Evolutionary conservation across 2,113 vertebrate species (phyloP).

Genomic region (Thryonomys swinderianus): DNA sequence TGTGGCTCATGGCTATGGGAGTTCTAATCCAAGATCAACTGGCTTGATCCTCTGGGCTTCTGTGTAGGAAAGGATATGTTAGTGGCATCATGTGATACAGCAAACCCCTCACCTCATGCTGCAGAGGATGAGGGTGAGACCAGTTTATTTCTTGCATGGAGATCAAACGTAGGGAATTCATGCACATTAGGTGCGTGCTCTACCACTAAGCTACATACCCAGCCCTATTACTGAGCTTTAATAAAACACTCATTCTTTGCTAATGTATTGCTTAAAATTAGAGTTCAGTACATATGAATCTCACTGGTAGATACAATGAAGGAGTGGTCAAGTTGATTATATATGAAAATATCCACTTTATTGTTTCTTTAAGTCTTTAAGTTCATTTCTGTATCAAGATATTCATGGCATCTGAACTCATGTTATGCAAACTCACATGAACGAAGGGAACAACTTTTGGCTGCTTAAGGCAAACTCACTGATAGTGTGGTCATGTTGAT

Average conservation of each 20-base stretch:
- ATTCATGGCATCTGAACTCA: neutral
- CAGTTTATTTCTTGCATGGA: neutral
- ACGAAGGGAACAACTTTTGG: neutral
- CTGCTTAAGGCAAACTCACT: neutral
- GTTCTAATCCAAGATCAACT: neutral
- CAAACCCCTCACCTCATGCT: neutral
- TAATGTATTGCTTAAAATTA: neutral
- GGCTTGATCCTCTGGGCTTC: neutral
- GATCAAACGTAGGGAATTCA: neutral
- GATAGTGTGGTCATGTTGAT: neutral
- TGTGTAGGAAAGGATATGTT: neutral
- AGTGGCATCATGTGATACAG: neutral
- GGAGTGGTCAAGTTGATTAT: neutral
- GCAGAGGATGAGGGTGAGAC: neutral
- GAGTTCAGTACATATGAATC: neutral
- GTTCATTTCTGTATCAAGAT: neutral
- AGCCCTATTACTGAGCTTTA: neutral
- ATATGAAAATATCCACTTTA: neutral
- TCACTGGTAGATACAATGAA: neutral
- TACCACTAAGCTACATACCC: neutral
- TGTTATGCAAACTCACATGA: neutral
- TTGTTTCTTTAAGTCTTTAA: neutral
- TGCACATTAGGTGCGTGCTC: neutral
- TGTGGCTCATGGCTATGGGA: neutral
- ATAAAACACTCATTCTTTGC: neutral